Percentiles rank a stretch among this genome's conserved stretches.
Conservation (phyloP, 2,888 invertebrate species). For the Drosophila meridionalis region DNA sequence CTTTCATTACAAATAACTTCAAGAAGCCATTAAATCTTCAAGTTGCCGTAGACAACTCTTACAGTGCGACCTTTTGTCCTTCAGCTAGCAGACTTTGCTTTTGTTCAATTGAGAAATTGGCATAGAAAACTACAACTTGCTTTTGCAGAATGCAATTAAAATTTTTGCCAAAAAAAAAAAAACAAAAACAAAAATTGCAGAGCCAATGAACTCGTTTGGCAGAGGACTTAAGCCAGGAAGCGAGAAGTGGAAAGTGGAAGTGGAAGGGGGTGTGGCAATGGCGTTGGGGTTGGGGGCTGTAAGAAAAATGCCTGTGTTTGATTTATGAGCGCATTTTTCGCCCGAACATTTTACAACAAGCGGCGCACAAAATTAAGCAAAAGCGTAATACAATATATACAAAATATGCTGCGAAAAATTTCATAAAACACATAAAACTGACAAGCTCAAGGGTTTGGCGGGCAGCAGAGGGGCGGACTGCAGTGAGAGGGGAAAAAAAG, state of each 20-base stretch:
- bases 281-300: neutral
- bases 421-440: slow-evolving; percentile 79
- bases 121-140: slow-evolving; percentile 69
- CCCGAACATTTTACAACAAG: slow-evolving; percentile 60
- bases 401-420: slow-evolving; percentile 78
- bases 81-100: slow-evolving; percentile 29
- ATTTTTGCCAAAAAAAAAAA: slow-evolving; percentile 42
- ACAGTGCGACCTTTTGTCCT: slow-evolving; percentile 65
- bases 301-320: slow-evolving; percentile 68
- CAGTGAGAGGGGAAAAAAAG: slow-evolving; percentile 23
- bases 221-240: slow-evolving; percentile 6
- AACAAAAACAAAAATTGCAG: neutral
- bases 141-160: slow-evolving; percentile 73
- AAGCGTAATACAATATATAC: slow-evolving; percentile 72
- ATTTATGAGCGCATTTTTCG: slow-evolving; percentile 71
- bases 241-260: neutral
- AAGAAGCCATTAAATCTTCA: neutral
- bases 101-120: slow-evolving; percentile 62
- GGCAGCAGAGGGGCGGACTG: neutral
- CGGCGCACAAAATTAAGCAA: slow-evolving; percentile 71
- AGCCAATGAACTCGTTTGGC: slow-evolving; percentile 70
- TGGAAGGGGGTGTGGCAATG: neutral
- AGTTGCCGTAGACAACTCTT: neutral
- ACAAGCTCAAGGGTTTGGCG: slow-evolving; percentile 42
- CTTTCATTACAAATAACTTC: neutral